A percentile compares a stretch with the other conserved stretches of the same genome.
These are phyloP conservation scores for Thecocarcelia acutangulata DNA, from an alignment of 2,888 invertebrate genomes.

Conservation along the genomic window DNA sequence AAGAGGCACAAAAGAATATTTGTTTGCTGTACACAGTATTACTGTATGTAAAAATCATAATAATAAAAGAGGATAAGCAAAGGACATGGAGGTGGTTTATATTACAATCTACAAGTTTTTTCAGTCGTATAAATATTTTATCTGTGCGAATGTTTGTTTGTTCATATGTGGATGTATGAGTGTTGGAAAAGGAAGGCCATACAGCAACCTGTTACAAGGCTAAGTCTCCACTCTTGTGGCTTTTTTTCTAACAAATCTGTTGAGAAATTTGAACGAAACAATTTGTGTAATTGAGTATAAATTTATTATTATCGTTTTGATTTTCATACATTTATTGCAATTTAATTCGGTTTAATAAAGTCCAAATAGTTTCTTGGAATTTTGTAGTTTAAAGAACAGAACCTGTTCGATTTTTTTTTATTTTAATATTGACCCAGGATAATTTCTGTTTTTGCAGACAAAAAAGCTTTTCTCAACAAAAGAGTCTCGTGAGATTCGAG, in stretches of 20 bases:
- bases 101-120: slow-evolving; percentile 36
- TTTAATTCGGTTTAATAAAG: background rate
- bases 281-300: slow-evolving; percentile 10
- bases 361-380: background rate
- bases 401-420: slow-evolving; percentile 39
- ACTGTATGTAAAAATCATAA: slow-evolving; percentile 16
- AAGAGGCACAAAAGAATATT: background rate
- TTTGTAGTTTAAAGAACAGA: background rate
- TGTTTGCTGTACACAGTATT: background rate
- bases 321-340: background rate
- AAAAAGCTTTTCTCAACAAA: slow-evolving; percentile 50
- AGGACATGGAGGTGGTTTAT: slow-evolving; percentile 43
- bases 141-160: background rate
- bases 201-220: slow-evolving; percentile 68
- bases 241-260: background rate
- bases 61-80: slow-evolving; percentile 33
- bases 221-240: slow-evolving; percentile 7
- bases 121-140: background rate
- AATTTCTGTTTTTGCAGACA: slow-evolving; percentile 26
- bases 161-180: no score
- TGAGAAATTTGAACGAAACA: background rate
- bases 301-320: background rate
- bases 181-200: slow-evolving; percentile 41
- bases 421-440: slow-evolving; percentile 58
- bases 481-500: background rate